These are phyloP conservation scores for Tangara arthus DNA, from an alignment of 2,797 vertebrate genomes.

Conservation along the genomic window DNA sequence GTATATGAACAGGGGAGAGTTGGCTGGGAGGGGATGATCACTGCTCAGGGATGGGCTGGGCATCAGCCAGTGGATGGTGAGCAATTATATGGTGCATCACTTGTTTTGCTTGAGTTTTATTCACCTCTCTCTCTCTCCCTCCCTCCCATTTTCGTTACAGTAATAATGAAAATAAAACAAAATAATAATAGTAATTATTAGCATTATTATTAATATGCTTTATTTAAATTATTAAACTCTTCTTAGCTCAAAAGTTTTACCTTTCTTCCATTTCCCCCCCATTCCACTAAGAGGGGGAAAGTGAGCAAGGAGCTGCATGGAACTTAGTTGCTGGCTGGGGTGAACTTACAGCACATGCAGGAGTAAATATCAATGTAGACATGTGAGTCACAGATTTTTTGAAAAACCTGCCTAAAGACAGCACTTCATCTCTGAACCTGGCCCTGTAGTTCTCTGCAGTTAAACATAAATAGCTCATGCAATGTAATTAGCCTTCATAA, in stretches of 20 bases:
- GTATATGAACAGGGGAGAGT: background rate
- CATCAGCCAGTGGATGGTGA: background rate
- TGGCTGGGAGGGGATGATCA: background rate
- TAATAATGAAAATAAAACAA: background rate
- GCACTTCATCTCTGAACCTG: background rate
- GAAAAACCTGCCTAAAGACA: background rate
- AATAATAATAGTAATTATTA: too few species aligned
- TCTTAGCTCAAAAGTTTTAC: background rate
- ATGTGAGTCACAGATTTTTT: background rate
- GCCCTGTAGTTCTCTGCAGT: background rate
- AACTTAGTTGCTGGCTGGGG: background rate
- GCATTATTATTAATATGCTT: background rate
- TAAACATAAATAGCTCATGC: background rate
- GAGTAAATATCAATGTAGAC: fast-evolving
- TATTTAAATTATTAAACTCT: background rate
- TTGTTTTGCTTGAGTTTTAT: background rate
- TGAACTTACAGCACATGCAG: background rate
- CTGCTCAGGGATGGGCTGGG: background rate
- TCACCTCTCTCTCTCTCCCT: too few species aligned
- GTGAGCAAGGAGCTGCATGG: background rate
- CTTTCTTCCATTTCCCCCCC: background rate
- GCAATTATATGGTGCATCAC: background rate
- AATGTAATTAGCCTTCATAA: background rate
- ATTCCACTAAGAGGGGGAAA: background rate
- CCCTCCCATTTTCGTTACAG: background rate